Evolutionary conservation across 2,113 vertebrate genomes (phyloP), one percentile per base, ranked within the genome.

Genomic region (Romanogobio albipinnatus): DNA sequence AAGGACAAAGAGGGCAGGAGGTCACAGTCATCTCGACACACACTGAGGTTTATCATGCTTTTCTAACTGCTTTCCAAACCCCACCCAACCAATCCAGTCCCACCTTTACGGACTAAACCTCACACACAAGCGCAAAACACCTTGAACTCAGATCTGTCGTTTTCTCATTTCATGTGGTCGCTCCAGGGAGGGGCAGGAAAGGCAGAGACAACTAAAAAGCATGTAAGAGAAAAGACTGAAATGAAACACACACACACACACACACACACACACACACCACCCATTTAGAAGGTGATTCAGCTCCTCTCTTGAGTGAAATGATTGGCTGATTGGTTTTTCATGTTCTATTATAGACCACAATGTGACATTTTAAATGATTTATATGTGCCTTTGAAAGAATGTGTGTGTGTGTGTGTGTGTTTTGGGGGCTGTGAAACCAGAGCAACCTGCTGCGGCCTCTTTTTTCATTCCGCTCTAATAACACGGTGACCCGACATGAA

Each of bases 171-270:
- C 68, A 74, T 82, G 85, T 75, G 80, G 79, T 53, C 47, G 17
- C 70, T 82, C 43, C 22, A 74, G 77, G 85, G 82, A 74, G 82
- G 66, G 85, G 76, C 85, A 89, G 85, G 88, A 87, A 83, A 87
- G 86, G 80, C 80, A 85, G 62, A 76, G 59, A 81, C 47, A 81
- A 15, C 36, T 59, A 29, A 76, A 84, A 88, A 53, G 36, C n/a
- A 39, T 84, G 66, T 83, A 77, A 61, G 26, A n/a, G 76, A 33
- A 75, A n/a, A 51, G 19, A 9, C 5, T 76, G 36, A 36, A 82
- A n/a, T 9, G 26, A 43, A 84, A 22, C 70, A 5, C 82, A 24
- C 79, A 43, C 43, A 43, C n/a, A 9, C 61, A 24, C 49, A 22
- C 66, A 56, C 76, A 33, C 70, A 5, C 11, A 49, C 24, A 79